Evolutionary conservation across 1,140 invertebrate species (phyloP), one percentile per base, ranked within the genome.

Genomic region (Meloidogyne floridensis): DNA sequence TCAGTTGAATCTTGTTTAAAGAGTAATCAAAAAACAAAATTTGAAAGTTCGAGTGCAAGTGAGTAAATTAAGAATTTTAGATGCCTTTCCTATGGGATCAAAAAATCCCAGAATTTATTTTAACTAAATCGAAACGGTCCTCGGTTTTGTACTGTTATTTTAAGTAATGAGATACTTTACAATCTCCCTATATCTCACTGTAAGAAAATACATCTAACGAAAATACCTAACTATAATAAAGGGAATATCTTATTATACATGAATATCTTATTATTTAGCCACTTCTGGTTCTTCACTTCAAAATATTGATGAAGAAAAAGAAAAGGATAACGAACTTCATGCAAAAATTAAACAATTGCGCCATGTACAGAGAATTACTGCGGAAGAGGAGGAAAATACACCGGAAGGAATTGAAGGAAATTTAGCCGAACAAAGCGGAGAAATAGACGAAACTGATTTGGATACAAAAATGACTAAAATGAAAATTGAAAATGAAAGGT

Each of bases 331-430:
- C 15, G 87, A 89, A 73, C 77, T 89, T 20, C 77, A 83, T 71
- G 84, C 87, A 11, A 86, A 81, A 65, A 89, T 89, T 69, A 72
- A 86, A 18, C 82, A 87, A 47, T 79, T 89, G 3, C 72, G 85
- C 7, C 88, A 87, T 42, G 87, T 89, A 2, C 80, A 88, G 9
- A 86, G 81, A 18, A 15, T 42, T 11, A 72, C 59, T n/a, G n/a
- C 20, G 43, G 77, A 65, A 72, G 20, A 72, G 18, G 76, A 70
- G 20, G 43, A 47, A 11, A 51, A 59, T n/a, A 81, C 3, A 73
- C 10, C 11, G 13, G 74, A 20, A 47, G 9, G 32, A 51, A n/a
- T n/a, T 47, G 20, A 42, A 1, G 6, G 42, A 47, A 53, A 32
- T 10, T 53, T 53, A 15, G 72, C 1, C 18, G 20, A 32, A 75